These are phyloP conservation scores for Folsomia manolachei DNA, from an alignment of 2,888 invertebrate species.

Conservation along the genomic window DNA sequence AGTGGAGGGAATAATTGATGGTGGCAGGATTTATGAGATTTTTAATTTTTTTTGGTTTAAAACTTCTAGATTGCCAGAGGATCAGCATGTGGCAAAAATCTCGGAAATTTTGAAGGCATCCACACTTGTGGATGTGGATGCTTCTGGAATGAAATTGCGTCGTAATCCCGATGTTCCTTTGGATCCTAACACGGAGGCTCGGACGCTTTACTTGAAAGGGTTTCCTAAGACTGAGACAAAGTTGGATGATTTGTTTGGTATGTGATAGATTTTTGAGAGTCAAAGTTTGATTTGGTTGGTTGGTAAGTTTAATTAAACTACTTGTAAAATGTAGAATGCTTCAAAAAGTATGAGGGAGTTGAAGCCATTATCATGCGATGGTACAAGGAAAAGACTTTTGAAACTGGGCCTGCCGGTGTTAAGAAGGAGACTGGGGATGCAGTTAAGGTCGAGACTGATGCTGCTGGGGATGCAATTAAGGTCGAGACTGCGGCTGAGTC, in stretches of 20 bases:
- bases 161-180: conserved; percentile 70
- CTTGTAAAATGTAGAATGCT: conserved; percentile 59
- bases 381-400: conserved; percentile 61
- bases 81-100: conserved; percentile 26
- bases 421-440: conserved; percentile 20
- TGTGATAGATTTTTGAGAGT: not conserved
- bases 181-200: conserved; percentile 73
- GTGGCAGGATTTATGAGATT: not conserved
- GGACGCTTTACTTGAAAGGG: conserved; percentile 85
- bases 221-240: conserved; percentile 65
- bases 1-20: not conserved
- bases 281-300: no score
- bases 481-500: not conserved
- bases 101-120: conserved; percentile 37
- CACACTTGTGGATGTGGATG: conserved; percentile 59
- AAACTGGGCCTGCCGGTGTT: conserved; percentile 21
- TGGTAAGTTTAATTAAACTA: not conserved
- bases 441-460: not conserved
- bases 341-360: conserved; percentile 66
- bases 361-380: conserved; percentile 65
- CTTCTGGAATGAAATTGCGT: conserved; percentile 69
- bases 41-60: conserved; percentile 4
- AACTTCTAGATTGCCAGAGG: conserved; percentile 30
- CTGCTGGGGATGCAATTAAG: conserved; percentile 9
- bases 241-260: conserved; percentile 67